These are phyloP conservation scores for Poeciliopsis gracilis DNA, from an alignment of 2,797 vertebrate species.

Conservation along the genomic window DNA sequence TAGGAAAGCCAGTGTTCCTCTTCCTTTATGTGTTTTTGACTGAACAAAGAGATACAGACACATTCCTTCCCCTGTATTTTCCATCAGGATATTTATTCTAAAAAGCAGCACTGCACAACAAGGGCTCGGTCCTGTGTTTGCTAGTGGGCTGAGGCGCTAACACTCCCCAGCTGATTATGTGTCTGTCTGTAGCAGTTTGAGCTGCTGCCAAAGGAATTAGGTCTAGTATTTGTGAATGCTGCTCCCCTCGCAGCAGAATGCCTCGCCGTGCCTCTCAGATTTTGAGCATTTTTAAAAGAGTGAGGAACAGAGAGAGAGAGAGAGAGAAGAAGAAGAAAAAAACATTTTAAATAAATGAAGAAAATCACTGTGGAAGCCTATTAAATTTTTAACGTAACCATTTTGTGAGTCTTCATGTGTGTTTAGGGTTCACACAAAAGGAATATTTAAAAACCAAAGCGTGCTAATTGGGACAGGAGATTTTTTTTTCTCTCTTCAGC, in stretches of 20 bases:
- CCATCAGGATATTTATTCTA: constrained; percentile 77
- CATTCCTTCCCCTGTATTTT: constrained; percentile 76
- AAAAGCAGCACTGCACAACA: constrained; percentile 78
- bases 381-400: constrained; percentile 83
- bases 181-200: constrained; percentile 85
- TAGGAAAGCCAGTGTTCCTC: constrained; percentile 69
- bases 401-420: constrained; percentile 85
- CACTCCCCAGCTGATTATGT: constrained; percentile 85
- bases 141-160: constrained; percentile 78
- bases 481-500: constrained; percentile 62
- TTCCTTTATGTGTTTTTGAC: constrained; percentile 68
- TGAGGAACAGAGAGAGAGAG: not conserved
- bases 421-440: constrained; percentile 82
- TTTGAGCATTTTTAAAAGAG: constrained; percentile 68
- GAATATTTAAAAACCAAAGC: constrained; percentile 80
- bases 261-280: constrained; percentile 73
- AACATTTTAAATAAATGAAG: constrained; percentile 83
- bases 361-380: constrained; percentile 83
- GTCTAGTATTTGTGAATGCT: constrained; percentile 81
- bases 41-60: constrained; percentile 76
- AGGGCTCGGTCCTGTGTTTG: constrained; percentile 78
- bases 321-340: constrained; percentile 24
- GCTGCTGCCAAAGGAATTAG: constrained; percentile 86
- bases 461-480: constrained; percentile 78
- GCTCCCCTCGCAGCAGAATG: constrained; percentile 78